Evolutionary conservation across 2,888 invertebrate genomes (phyloP), one percentile per base, ranked within the genome.

Genomic region (Stenolophus ochropezus): DNA sequence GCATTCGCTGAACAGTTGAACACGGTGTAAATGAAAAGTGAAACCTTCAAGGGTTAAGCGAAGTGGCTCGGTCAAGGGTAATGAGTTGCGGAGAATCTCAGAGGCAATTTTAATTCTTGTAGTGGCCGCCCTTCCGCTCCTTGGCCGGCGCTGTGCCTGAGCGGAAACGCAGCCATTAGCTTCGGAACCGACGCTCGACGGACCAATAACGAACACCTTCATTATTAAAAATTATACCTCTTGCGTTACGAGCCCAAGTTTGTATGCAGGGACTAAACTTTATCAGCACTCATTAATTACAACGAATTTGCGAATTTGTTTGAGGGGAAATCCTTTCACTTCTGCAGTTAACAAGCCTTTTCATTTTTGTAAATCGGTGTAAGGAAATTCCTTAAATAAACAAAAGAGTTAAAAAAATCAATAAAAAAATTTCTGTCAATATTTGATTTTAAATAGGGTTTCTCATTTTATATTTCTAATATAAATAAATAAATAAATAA

Each of bases 221-320:
- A 61, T 61, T 61, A 61, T 61, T 61, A 61, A 61, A 61, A 61
- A 61, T 61, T 61, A 61, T 61, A 23, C 25, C 23, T n/a, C 51
- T 58, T 58, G 21, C 58, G 20, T 56, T 56, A 61, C 2, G 23
- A 0, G 11, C 5, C 61, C 5, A 61, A 61, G n/a, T 61, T 61
- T 14, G 8, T 23, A 42, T 42, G 8, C 4, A 33, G 58, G 4
- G 11, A 25, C 2, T 58, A 51, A 51, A 14, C 5, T 51, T 51
- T 51, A 51, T 51, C 14, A 51, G 4, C 8, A 51, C 5, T 14
- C 51, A 16, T 51, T 51, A 51, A 0, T 51, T 51, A 51, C 16
- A n/a, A n/a, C n/a, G n/a, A n/a, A n/a, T n/a, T n/a, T n/a, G n/a
- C n/a, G n/a, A n/a, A n/a, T n/a, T n/a, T n/a, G n/a, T n/a, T n/a